Conservation (phyloP, 2,888 invertebrate genomes). For the Eristalis pertinax region DNA sequence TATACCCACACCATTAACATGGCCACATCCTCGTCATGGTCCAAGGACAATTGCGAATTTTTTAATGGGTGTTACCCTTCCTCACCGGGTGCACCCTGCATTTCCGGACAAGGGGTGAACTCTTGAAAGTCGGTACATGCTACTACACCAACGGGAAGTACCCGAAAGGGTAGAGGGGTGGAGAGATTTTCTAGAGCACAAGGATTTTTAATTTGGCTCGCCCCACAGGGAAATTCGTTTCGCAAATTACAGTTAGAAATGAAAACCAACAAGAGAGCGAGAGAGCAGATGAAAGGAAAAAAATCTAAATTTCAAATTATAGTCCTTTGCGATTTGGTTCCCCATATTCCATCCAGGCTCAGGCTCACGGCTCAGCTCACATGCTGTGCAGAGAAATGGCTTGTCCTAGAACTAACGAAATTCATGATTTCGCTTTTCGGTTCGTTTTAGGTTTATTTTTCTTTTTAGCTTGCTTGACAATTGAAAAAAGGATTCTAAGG, state of each 20-base stretch:
- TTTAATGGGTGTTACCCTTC: slow-evolving; percentile 44
- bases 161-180: slow-evolving; percentile 21
- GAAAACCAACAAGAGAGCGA: neutral
- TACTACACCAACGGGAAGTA: neutral
- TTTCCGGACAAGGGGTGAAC: slow-evolving; percentile 33
- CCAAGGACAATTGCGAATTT: slow-evolving; percentile 44
- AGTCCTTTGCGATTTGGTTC: slow-evolving; percentile 67
- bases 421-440: slow-evolving; percentile 58
- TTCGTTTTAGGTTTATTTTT: slow-evolving; percentile 18
- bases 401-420: slow-evolving; percentile 66
- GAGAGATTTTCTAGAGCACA: slow-evolving; percentile 44
- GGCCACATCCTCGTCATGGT: slow-evolving; percentile 29
- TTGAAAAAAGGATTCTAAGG: slow-evolving; percentile 71
- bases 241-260: slow-evolving; percentile 64
- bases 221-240: slow-evolving; percentile 71
- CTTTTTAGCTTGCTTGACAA: slow-evolving; percentile 52
- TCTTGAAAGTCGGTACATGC: neutral
- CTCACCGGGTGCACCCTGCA: neutral
- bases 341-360: slow-evolving; percentile 31
- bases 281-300: slow-evolving; percentile 9
- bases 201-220: slow-evolving; percentile 63
- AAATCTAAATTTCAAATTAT: slow-evolving; percentile 72
- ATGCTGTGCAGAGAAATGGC: slow-evolving; percentile 61
- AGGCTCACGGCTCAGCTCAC: slow-evolving; percentile 34
- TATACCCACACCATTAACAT: slow-evolving; percentile 26